These are phyloP conservation scores for Pipra filicauda DNA, from an alignment of 2,113 vertebrate species.

Conservation along the genomic window DNA sequence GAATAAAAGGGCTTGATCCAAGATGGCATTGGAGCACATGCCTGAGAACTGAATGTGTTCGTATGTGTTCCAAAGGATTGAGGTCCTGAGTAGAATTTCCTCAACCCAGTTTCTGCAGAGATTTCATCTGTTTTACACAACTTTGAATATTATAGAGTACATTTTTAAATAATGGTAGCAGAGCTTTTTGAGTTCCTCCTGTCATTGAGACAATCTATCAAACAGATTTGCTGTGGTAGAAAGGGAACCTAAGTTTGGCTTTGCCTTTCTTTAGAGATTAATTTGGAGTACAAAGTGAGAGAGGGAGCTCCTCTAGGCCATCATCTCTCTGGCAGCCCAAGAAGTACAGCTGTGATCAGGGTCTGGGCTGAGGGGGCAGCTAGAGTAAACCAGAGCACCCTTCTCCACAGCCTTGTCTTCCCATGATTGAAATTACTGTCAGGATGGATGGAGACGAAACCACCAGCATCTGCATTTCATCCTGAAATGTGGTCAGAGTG, in stretches of 20 bases:
- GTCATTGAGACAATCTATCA: neutral
- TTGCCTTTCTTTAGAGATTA: neutral
- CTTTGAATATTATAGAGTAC: neutral
- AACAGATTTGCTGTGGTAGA: neutral
- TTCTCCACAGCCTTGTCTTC: neutral
- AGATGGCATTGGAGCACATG: neutral
- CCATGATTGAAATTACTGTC: neutral
- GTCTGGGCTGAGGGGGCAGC: neutral
- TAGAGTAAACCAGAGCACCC: neutral
- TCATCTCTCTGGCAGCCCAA: rapidly evolving
- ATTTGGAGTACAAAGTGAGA: neutral
- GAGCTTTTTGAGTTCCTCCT: neutral
- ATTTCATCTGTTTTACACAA: neutral
- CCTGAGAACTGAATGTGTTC: neutral
- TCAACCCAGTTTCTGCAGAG: neutral
- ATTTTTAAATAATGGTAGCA: neutral
- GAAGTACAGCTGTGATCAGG: neutral
- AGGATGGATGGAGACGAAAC: neutral
- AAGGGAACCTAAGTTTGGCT: neutral
- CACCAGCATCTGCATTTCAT: neutral
- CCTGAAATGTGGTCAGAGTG: neutral
- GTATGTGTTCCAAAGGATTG: neutral
- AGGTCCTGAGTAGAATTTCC: neutral
- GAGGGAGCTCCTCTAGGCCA: neutral
- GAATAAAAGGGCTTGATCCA: conserved; percentile 15